Evolutionary conservation across 1,140 invertebrate genomes (phyloP).

Genomic region (Zaprionus gabonicus): DNA sequence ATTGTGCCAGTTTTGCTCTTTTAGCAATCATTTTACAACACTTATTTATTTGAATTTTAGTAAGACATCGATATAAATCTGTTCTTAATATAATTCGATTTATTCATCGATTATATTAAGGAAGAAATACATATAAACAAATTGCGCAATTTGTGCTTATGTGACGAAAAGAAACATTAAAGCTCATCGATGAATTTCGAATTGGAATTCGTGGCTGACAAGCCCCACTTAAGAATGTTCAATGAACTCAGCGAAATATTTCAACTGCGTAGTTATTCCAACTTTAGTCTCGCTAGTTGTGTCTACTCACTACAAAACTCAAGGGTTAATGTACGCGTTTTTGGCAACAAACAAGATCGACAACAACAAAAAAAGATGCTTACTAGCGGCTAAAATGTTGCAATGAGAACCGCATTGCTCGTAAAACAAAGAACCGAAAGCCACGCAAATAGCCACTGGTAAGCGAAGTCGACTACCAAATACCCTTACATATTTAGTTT

Average conservation of each 20-base stretch:
- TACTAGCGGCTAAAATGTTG: slow-evolving; percentile 67
- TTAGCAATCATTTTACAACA: not conserved
- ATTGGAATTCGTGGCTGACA: not conserved
- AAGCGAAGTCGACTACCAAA: not conserved
- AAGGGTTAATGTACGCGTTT: slow-evolving; percentile 65
- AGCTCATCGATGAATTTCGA: not conserved
- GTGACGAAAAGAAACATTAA: not conserved
- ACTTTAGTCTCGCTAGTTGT: not conserved
- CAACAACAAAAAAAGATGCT: slow-evolving; percentile 38
- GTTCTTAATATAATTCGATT: not conserved
- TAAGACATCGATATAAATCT: not conserved
- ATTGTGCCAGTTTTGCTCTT: not conserved
- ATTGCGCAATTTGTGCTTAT: not conserved
- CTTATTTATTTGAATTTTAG: not conserved
- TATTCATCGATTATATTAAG: not conserved
- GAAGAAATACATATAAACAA: not conserved
- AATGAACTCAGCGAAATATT: not conserved
- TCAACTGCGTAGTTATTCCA: not conserved
- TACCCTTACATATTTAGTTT: slow-evolving; percentile 1
- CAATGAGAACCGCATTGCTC: slow-evolving; percentile 63
- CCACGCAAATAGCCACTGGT: not conserved
- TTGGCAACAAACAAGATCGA: slow-evolving; percentile 63
- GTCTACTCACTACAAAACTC: slow-evolving; percentile 2
- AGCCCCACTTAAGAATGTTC: not conserved
- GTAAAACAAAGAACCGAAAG: slow-evolving; percentile 33